Base-by-base conservation (phyloP, 2,113 vertebrate species). In the Nasalis larvatus region DNA sequence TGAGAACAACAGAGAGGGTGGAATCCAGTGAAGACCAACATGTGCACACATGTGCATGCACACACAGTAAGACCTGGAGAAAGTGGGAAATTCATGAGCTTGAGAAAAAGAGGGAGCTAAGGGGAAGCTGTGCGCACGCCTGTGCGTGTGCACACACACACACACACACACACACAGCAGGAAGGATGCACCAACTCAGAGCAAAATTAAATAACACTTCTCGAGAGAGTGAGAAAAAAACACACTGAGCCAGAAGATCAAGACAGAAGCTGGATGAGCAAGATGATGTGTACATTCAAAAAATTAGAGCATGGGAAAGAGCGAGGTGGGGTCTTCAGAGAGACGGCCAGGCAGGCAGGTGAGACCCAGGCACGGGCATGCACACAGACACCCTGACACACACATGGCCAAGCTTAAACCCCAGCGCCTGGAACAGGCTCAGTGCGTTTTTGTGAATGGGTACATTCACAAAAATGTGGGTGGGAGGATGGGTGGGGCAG, bases 361-460 rank as follows among this genome's bases (percentile, higher is more conserved):
- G 60, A 82, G 88, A 80, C 10, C 1, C 0, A 17, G 42, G 40
- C 54, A 14, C 8, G 12, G 0, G 0, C 30, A 0, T 0, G 1
- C 10, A 21, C 47, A 1, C 52, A 37, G 40, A 27, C 13, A 1
- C 23, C 9, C 78, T 3, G 27, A 54, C 23, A 58, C 12, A 56
- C 89, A 69, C 35, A 20, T 9, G 2, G 1, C 49, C 6, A 3
- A 16, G 63, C 27, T 35, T 1, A 4, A 47, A 35, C 45, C 82
- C 11, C 4, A 14, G 47, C 54, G 84, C 56, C 47, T 21, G 1
- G 37, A 14, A 60, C 74, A 58, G 30, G 68, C 45, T 66, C 14
- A 0, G 2, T 3, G 25, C 5, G 14, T 52, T 63, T 23, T 4
- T 30, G 42, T 40, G 86, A 37, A 88, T 11, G 16, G 16, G 8